phyloP scores from a whole-genome alignment of 1,140 invertebrate species.

The Listronotus bonariensis region DNA sequence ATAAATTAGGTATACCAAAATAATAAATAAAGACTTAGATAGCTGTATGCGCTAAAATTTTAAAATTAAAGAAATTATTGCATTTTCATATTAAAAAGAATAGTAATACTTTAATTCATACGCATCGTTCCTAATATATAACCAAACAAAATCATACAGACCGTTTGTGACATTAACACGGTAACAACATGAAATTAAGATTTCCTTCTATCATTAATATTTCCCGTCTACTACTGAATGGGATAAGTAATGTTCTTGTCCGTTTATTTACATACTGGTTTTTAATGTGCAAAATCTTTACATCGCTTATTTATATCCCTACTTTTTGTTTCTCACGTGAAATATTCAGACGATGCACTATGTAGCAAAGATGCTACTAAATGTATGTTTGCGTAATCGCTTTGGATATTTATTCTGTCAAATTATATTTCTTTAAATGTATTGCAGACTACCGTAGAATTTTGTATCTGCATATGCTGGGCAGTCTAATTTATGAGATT shows the following conservation, averaged over 20 bases:
- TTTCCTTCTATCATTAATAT: conserved; percentile 44
- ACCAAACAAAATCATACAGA: conserved; percentile 28
- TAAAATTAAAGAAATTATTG: too few relatives aligned
- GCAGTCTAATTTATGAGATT: too few relatives aligned
- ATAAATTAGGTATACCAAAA: too few relatives aligned
- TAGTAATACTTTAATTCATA: too few relatives aligned
- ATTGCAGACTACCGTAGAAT: too few relatives aligned
- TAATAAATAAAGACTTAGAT: too few relatives aligned
- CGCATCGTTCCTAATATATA: too few relatives aligned
- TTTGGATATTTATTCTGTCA: neutral
- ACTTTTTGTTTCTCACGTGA: conserved; percentile 3
- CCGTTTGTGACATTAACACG: conserved; percentile 38
- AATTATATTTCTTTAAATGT: too few relatives aligned
- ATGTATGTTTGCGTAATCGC: neutral
- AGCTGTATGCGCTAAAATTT: too few relatives aligned
- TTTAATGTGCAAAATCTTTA: conserved; percentile 27
- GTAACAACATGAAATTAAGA: conserved; percentile 42
- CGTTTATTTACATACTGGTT: conserved; percentile 37
- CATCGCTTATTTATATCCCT: neutral
- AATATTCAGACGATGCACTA: conserved; percentile 5
- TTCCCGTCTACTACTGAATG: conserved; percentile 32
- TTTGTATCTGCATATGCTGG: too few relatives aligned
- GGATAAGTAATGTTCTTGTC: conserved; percentile 39
- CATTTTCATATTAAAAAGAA: too few relatives aligned
- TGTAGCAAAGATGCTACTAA: neutral